phyloP scores from a whole-genome alignment of 2,888 invertebrate genomes.

The Chrysopilus asiliformis region DNA sequence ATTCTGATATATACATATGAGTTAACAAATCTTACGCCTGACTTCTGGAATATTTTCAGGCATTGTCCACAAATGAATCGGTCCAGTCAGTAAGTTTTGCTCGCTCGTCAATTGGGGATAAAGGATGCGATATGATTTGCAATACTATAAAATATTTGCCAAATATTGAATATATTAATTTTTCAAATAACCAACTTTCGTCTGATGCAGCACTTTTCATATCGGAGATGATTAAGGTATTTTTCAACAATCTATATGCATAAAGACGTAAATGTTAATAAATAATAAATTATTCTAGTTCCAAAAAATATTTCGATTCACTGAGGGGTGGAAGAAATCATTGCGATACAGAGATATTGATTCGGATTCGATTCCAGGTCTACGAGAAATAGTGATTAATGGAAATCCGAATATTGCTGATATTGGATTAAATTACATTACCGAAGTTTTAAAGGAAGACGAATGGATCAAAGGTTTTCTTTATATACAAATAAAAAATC shows the following conservation, averaged over 20 bases:
- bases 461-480: conserved; percentile 57
- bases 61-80: neutral
- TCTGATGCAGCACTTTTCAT: too few relatives aligned
- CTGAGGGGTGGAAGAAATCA: conserved; percentile 70
- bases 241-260: neutral
- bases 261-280: conserved; percentile 3
- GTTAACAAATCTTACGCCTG: too few relatives aligned
- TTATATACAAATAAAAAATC: neutral
- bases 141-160: conserved; percentile 51
- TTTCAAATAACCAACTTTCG: too few relatives aligned
- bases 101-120: conserved; percentile 55
- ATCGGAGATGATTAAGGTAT: conserved; percentile 51
- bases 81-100: conserved; percentile 45
- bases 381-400: conserved; percentile 55
- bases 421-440: conserved; percentile 44
- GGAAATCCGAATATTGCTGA: conserved; percentile 55
- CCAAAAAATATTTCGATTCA: conserved; percentile 58
- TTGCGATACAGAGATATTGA: conserved; percentile 63
- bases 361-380: conserved; percentile 56
- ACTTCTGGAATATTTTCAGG: too few relatives aligned
- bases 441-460: conserved; percentile 60
- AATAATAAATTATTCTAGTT: conserved; percentile 36
- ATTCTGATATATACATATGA: too few relatives aligned
- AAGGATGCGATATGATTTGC: conserved; percentile 57
- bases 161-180: conserved; percentile 52